Evolutionary conservation across 2,888 invertebrate species (phyloP).

Genomic region (Eucera pruinosa): DNA sequence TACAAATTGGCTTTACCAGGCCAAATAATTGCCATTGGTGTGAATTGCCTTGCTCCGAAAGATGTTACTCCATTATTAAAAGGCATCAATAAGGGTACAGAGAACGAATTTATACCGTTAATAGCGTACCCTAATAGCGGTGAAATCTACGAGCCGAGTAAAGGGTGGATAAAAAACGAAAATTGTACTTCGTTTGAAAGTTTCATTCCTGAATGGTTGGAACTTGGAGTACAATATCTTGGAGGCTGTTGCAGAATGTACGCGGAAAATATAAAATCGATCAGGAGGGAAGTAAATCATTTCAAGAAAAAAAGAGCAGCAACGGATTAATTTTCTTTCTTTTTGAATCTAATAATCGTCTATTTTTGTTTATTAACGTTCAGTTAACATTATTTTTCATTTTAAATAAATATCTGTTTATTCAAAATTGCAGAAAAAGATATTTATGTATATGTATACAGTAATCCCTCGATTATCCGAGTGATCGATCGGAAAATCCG

Average conservation of each 20-base stretch:
- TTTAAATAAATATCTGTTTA: conserved; percentile 5
- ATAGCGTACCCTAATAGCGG: conserved; percentile 98
- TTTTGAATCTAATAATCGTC: background rate
- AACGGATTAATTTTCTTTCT: conserved; percentile 9
- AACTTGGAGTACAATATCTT: conserved; percentile 92
- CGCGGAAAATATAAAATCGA: conserved; percentile 91
- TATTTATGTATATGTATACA: background rate
- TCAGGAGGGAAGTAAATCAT: conserved; percentile 87
- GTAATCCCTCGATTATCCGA: no score
- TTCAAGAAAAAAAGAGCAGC: conserved; percentile 58
- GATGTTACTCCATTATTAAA: conserved; percentile 87
- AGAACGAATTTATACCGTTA: conserved; percentile 87
- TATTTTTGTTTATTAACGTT: background rate
- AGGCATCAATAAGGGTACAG: conserved; percentile 85
- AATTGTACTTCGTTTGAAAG: conserved; percentile 89
- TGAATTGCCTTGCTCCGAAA: conserved; percentile 93
- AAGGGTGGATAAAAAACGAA: conserved; percentile 86
- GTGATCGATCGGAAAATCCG: no score
- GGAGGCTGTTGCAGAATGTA: conserved; percentile 97
- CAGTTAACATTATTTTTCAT: background rate
- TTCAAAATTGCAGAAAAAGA: no score
- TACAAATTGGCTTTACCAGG: conserved; percentile 86
- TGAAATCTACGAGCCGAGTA: conserved; percentile 89
- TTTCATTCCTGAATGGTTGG: conserved; percentile 92
- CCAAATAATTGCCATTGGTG: conserved; percentile 94